Base-by-base conservation (phyloP, 2,888 invertebrate species). In the Lordiphosa andalusiaca region DNA sequence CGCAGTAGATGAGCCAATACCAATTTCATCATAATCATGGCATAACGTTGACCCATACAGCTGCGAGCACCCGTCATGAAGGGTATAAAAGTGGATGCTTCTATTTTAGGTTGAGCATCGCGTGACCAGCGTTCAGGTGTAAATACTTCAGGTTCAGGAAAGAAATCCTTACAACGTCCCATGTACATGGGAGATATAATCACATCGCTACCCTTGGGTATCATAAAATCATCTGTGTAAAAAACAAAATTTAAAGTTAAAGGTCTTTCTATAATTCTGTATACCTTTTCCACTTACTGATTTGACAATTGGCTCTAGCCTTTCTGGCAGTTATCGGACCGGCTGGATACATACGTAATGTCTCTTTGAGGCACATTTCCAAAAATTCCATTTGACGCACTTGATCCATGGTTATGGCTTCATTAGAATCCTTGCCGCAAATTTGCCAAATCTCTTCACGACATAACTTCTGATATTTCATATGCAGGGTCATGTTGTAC, bases 311-410 rank as follows among this genome's bases (percentile, higher is more conserved):
- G 13, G 75, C 54, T 1, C 67, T 73, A 12, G 80, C 80, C 1
- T 61, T 55, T 6, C 80, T 51, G 2, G 63, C 59, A 0, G 53
- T 51, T 4, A 85, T 23, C 1, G 87, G 87, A 3, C 59, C 85
- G 5, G 86, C 68, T 7, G 85, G 80, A 65, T 74, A 85, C 47
- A 85, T 10, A 4, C 85, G 61, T 25, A 85, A 38, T 0, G 86
- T 60, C 56, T 85, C 85, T 55, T 87, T 86, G 4, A 85, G 56
- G 13, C 87, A 77, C 72, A 82, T 82, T n/a, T 86, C 85, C 19
- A 85, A 36, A 35, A 71, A 85, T 6, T 71, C 69, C 25, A 85
- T 59, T 10, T 76, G 50, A 0, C 57, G 54, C 19, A 86, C 10
- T 0, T 84, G 75, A 6, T 74, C 68, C 35, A 70, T 59, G 2